Base-by-base conservation (phyloP, 2,797 vertebrate species). In the Heliangelus exortis region DNA sequence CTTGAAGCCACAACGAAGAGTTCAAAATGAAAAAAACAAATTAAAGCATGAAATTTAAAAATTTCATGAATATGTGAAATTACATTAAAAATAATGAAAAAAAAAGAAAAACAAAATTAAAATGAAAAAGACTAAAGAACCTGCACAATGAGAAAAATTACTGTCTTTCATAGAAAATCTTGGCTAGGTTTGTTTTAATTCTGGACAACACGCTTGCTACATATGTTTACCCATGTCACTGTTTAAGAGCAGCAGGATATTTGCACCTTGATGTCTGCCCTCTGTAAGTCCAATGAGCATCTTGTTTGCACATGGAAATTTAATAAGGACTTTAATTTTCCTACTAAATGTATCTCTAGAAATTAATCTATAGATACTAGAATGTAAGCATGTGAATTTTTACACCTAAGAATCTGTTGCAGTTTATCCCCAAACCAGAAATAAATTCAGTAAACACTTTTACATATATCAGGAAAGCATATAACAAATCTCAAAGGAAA, bases 381-480 rank as follows among this genome's bases (percentile, higher is more conserved):
- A 39, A 39, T 39, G 39, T 39, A 39, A 39, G 50, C 26, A 26
- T 2, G 17, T 66, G 72, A 75, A 81, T 78, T 89, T 81, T 78
- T 78, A 80, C 78, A 93, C 75, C 39, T 63, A 68, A 75, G 75
- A 85, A 71, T 57, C 43, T 66, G 50, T 53, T 92, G 54, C 39
- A 69, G 58, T 74, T 92, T 83, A 86, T 59, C 66, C 79, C 55
- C 76, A 90, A 72, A 94, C 39, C 17, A 86, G 73, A 83, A 94
- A 22, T 73, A 80, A 81, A 88, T 57, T 51, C 74, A 78, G 33
- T 2, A 33, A 58, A 65, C 43, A 68, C 51, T n/a, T 13, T 17
- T 43, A 58, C 29, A 41, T 72, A 43, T 33, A 59, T 76, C 48
- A 82, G 39, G 41, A 89, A 67, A 6, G 41, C 31, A 50, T 31